These are phyloP conservation scores for Phthorimaea operculella DNA, from an alignment of 1,140 invertebrate species.

Conservation along the genomic window DNA sequence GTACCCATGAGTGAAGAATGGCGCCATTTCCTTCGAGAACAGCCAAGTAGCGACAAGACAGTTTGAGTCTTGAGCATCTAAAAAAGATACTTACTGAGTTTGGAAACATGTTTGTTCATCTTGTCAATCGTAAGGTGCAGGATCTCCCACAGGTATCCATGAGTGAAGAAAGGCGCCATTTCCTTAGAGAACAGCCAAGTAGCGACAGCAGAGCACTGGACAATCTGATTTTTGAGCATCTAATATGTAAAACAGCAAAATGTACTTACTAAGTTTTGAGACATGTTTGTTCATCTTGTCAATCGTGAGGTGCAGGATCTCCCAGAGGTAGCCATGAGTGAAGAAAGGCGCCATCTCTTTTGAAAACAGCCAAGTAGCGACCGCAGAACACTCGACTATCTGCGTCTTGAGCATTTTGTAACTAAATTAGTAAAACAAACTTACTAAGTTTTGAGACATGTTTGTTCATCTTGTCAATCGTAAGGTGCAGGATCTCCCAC, in stretches of 20 bases:
- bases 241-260: too few relatives aligned
- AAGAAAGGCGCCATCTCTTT: conserved; percentile 90
- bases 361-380: conserved; percentile 99
- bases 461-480: conserved; percentile 96
- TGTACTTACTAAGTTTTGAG: not conserved
- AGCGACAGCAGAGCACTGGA: conserved; percentile 96
- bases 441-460: conserved; percentile 87
- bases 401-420: not conserved
- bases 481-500: conserved; percentile 98
- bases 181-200: conserved; percentile 99
- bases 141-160: conserved; percentile 98
- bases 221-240: conserved; percentile 95
- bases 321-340: too few relatives aligned
- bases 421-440: conserved; percentile 19
- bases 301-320: not conserved
- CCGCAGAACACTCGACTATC: conserved; percentile 96
- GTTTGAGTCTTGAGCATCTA: conserved; percentile 94
- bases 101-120: conserved; percentile 85
- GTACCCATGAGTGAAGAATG: conserved; percentile 94
- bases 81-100: conserved; percentile 71
- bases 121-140: conserved; percentile 95
- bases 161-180: conserved; percentile 93
- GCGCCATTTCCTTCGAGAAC: conserved; percentile 96
- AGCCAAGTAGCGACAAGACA: conserved; percentile 98
- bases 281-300: not conserved